Evolutionary conservation across 1,140 invertebrate genomes (phyloP).

Genomic region (Drosophila sechellia): DNA sequence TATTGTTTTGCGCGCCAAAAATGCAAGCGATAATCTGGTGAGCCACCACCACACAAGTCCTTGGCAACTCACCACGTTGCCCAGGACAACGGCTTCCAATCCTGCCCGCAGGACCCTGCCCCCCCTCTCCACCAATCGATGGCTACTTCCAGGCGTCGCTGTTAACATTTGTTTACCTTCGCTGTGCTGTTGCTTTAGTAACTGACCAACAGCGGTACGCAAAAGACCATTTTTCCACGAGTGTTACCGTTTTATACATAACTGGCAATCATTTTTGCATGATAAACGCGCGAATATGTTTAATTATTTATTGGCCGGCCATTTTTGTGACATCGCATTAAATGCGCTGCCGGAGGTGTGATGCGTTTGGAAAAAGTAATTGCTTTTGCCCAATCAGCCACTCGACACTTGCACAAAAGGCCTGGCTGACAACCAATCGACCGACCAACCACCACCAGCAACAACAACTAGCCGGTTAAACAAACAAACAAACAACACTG

Average conservation of each 20-base stretch:
- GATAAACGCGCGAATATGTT: constrained; percentile 69
- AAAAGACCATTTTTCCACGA: constrained; percentile 5
- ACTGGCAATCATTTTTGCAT: constrained; percentile 47
- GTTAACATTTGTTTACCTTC: constrained; percentile 57
- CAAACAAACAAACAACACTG: constrained; percentile 15
- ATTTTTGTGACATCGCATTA: background rate
- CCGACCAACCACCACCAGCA: background rate
- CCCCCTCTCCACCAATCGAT: constrained; percentile 24
- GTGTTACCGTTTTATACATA: background rate
- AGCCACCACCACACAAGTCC: constrained; percentile 25
- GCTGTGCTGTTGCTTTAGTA: constrained; percentile 57
- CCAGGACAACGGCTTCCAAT: constrained; percentile 30
- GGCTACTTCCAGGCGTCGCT: constrained; percentile 73
- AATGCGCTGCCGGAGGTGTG: constrained; percentile 24
- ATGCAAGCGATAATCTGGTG: constrained; percentile 68
- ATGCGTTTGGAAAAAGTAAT: constrained; percentile 46
- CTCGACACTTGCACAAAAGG: constrained; percentile 18
- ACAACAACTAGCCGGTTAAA: constrained; percentile 21
- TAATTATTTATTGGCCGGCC: constrained; percentile 65
- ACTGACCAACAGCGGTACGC: constrained; percentile 57
- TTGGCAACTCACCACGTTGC: constrained; percentile 68
- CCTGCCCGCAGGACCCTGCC: background rate
- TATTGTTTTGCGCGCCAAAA: constrained; percentile 73
- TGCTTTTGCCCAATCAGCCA: constrained; percentile 24
- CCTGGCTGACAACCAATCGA: constrained; percentile 16